Evolutionary conservation across 2,797 vertebrate species (phyloP), one percentile per base, ranked within the genome.

Genomic region (Toxotes lorentzi): DNA sequence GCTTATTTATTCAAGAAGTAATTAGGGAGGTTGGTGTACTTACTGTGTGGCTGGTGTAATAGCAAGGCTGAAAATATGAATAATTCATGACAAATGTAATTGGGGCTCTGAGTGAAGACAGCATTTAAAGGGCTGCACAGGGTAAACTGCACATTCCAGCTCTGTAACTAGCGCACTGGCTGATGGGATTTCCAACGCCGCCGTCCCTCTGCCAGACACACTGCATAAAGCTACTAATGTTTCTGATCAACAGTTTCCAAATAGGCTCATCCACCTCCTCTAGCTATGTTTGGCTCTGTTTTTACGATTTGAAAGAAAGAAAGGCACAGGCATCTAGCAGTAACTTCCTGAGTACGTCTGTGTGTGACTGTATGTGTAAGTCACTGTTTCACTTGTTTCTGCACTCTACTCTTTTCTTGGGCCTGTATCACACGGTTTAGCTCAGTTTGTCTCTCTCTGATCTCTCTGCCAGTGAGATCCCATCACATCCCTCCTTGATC

Each of bases 61-160:
- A 45, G 68, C 32, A 7, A 21, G 19, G 30, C 40, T 30, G 50
- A 40, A 50, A 47, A 43, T 8, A 84, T 76, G 54, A 84, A 73
- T 76, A 45, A 76, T 76, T 66, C 57, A 84, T 79, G 8, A n/a
- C 13, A 41, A 54, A 45, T 76, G 57, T 68, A 79, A 76, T 76
- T 76, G 57, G 54, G 50, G 47, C 45, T 68, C 16, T 64, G 72
- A 60, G 41, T 65, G 64, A 47, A 57, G 43, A 70, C 24, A 38
- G 54, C 13, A 23, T 70, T 85, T 76, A 59, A 62, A 73, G 59
- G 35, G 61, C 19, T 51, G 65, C 23, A 35, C 12, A 45, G 23
- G 17, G 19, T 63, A 58, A 76, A 70, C 41, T 34, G 43, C 35
- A 76, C 60, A 79, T 57, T 56, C 24, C 41, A 62, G 27, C 56